A percentile compares a stretch with the other conserved stretches of the same genome.
Conservation (phyloP, 35 echinoderm and acorn worm genomes). For the Amphiura filiformis region DNA sequence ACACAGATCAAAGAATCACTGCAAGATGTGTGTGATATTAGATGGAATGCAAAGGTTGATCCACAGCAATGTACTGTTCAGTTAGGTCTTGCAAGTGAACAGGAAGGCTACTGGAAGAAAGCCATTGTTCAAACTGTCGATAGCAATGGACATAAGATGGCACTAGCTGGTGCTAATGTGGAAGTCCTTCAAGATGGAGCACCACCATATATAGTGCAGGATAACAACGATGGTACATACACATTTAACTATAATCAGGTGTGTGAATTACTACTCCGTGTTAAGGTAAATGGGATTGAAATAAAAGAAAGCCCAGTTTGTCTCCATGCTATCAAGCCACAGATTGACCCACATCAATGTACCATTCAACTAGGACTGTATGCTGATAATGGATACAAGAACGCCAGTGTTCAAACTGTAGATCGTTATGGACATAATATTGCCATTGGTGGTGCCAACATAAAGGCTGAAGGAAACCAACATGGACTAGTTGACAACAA, state of each 20-base stretch:
- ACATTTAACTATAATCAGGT: neutral
- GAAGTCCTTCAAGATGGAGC: neutral
- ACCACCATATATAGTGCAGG: neutral
- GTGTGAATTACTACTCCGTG: no score
- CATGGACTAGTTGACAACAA: no score
- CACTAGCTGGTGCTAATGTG: neutral
- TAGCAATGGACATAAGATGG: neutral
- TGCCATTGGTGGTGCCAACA: no score
- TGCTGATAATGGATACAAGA: no score
- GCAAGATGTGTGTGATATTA: neutral
- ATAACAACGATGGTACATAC: neutral
- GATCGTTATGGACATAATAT: no score
- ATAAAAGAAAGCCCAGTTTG: no score
- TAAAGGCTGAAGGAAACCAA: no score
- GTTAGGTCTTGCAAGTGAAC: neutral
- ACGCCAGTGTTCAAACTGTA: no score
- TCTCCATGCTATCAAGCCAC: no score
- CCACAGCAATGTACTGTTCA: neutral
- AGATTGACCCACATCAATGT: no score
- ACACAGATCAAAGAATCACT: neutral
- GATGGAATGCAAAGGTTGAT: neutral
- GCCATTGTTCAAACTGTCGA: neutral
- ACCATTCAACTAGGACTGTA: no score
- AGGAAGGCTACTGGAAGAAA: neutral
- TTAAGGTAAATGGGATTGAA: no score